phyloP scores from a whole-genome alignment of 2,113 vertebrate genomes.

The Phylloscopus trochiloides region DNA sequence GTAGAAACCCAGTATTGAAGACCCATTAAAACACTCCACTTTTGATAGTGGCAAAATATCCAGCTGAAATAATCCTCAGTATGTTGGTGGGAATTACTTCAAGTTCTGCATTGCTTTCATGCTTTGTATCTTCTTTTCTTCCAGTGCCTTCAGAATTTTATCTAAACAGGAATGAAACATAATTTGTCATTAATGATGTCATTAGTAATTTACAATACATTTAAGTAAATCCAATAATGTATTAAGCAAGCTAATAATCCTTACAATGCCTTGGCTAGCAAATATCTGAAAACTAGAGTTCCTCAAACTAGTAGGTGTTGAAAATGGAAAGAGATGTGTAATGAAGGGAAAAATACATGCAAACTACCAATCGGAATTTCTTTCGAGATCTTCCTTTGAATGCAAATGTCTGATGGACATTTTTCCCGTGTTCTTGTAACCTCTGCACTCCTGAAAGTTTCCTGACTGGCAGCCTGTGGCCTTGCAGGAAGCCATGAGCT shows the following conservation, averaged over 20 bases:
- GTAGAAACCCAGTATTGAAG: background rate
- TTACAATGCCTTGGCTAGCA: background rate
- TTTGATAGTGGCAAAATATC: background rate
- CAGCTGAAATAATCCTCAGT: background rate
- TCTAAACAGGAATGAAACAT: constrained; percentile 63
- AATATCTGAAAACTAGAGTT: background rate
- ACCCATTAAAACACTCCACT: background rate
- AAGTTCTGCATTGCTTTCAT: constrained; percentile 57
- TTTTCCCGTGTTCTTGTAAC: background rate
- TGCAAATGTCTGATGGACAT: rapidly evolving
- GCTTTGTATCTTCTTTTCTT: constrained; percentile 73
- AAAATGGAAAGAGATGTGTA: background rate
- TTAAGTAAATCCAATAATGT: background rate
- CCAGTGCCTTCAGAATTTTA: constrained; percentile 69
- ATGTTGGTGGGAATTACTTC: constrained; percentile 38
- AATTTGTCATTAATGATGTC: background rate
- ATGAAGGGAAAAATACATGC: background rate
- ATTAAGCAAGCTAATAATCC: background rate
- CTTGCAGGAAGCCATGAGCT: background rate
- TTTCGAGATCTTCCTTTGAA: background rate
- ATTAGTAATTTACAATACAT: background rate
- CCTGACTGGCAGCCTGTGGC: background rate
- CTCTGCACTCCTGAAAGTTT: background rate
- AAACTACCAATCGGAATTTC: background rate
- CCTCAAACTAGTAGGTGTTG: background rate